phyloP scores from a whole-genome alignment of 2,888 invertebrate species.

The Pyralis farinalis region DNA sequence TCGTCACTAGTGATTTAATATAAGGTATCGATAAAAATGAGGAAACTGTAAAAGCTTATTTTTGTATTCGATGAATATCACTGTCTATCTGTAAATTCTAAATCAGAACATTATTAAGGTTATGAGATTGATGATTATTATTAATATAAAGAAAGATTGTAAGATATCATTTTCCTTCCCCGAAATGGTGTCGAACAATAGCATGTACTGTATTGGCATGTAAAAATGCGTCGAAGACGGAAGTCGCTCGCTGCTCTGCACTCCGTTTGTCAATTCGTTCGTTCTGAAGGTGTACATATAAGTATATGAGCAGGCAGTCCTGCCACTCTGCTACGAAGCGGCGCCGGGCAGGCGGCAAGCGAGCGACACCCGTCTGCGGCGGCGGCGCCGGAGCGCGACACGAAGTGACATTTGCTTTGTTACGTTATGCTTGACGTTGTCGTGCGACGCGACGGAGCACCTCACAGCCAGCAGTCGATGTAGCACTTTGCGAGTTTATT shows the following conservation, averaged over 20 bases:
- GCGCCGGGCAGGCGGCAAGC: slow-evolving; percentile 5
- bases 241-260: slow-evolving; percentile 6
- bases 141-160: slow-evolving; percentile 38
- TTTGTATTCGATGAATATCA: slow-evolving; percentile 76
- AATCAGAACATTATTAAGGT: slow-evolving; percentile 53
- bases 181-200: slow-evolving; percentile 67
- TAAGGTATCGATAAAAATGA: slow-evolving; percentile 74
- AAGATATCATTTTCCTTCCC: slow-evolving; percentile 72
- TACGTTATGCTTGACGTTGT: slow-evolving; percentile 31
- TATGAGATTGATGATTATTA: slow-evolving; percentile 39
- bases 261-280: slow-evolving; percentile 1
- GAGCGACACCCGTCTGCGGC: slow-evolving; percentile 9
- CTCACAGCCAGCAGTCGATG: slow-evolving; percentile 42
- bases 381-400: slow-evolving; percentile 32
- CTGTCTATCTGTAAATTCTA: slow-evolving; percentile 71
- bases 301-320: background rate
- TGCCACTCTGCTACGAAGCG: background rate
- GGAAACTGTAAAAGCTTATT: slow-evolving; percentile 78
- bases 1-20: slow-evolving; percentile 70
- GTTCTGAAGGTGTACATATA: background rate
- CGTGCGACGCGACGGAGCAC: slow-evolving; percentile 20
- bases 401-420: slow-evolving; percentile 48
- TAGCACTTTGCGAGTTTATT: slow-evolving; percentile 38
- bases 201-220: slow-evolving; percentile 23
- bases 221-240: slow-evolving; percentile 12